Conservation (phyloP, 30 jellyfish, hydroid and myxozoan genomes). For the Nemopilema nomurai region DNA sequence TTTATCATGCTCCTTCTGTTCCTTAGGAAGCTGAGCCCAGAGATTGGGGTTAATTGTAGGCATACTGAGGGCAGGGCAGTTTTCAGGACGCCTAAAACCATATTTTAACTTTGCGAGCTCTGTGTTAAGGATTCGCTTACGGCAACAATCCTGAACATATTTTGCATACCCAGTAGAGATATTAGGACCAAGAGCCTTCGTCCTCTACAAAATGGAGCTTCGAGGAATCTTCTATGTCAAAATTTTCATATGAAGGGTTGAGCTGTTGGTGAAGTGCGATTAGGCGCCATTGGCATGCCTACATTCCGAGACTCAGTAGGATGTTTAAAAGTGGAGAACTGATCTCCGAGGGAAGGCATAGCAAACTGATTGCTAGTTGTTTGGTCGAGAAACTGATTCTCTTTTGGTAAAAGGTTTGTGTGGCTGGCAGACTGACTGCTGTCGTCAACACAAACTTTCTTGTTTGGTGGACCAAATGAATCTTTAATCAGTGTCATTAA, state of each 20-base stretch:
- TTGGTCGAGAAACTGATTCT: constrained; percentile 9
- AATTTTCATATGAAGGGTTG: background rate
- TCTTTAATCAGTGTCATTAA: constrained; percentile 8
- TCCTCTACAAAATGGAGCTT: constrained; percentile 13
- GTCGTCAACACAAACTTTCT: background rate
- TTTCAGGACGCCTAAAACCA: constrained; percentile 7
- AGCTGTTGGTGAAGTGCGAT: background rate
- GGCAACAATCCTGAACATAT: constrained; percentile 15
- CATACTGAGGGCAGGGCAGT: constrained; percentile 21
- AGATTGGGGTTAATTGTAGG: constrained; percentile 31
- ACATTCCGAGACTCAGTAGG: background rate
- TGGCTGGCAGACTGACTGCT: constrained; percentile 2
- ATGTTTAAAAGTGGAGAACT: background rate
- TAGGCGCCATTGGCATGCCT: constrained; percentile 3
- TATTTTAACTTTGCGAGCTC: constrained; percentile 3
- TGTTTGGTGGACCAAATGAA: background rate
- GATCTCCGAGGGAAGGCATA: constrained; percentile 15
- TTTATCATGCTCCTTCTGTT: constrained; percentile 1
- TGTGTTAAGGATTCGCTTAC: constrained; percentile 7
- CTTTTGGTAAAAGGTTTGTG: constrained; percentile 1
- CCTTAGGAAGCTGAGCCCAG: constrained; percentile 6
- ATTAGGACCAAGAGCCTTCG: background rate
- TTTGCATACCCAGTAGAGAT: background rate
- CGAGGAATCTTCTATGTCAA: background rate
- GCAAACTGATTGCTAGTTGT: constrained; percentile 17